These are phyloP conservation scores for Xenentodon cancila DNA, from an alignment of 2,797 vertebrate species.

Conservation along the genomic window DNA sequence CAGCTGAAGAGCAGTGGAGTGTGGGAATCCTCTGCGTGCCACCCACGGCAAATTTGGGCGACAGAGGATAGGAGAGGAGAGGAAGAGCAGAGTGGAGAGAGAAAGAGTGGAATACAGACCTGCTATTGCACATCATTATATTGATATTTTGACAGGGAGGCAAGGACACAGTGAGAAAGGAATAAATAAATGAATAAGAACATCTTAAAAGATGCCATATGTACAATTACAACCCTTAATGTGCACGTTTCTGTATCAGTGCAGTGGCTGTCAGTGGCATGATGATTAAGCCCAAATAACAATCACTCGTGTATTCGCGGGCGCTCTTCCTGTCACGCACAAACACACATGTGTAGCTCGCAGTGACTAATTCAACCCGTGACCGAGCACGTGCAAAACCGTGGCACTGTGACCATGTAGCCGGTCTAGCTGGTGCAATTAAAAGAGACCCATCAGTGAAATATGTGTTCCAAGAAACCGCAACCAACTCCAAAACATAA, in stretches of 20 bases:
- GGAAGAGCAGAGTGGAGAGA: conserved; percentile 13
- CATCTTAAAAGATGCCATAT: conserved; percentile 43
- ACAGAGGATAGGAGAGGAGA: conserved; percentile 49
- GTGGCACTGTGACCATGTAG: conserved; percentile 9
- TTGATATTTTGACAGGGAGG: conserved; percentile 42
- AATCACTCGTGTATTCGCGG: conserved; percentile 62
- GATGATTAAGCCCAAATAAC: conserved; percentile 80
- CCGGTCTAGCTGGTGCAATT: not conserved
- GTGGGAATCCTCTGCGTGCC: conserved; percentile 76
- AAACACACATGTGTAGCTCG: conserved; percentile 51
- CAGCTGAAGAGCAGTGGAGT: conserved; percentile 68
- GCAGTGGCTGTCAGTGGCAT: conserved; percentile 73
- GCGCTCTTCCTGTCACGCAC: conserved; percentile 45
- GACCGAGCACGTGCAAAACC: conserved; percentile 18
- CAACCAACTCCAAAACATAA: no score
- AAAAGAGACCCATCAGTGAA: not conserved
- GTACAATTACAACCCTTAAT: not conserved
- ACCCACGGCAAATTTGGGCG: conserved; percentile 71
- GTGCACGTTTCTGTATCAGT: conserved; percentile 7
- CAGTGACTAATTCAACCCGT: conserved; percentile 27
- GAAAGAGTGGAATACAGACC: conserved; percentile 24
- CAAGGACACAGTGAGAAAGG: conserved; percentile 40
- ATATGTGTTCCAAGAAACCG: not conserved
- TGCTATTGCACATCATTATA: conserved; percentile 27
- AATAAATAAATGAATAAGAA: conserved; percentile 25